Evolutionary conservation across 2,888 invertebrate genomes (phyloP), one percentile per base, ranked within the genome.

Genomic region (Maniola hyperantus): DNA sequence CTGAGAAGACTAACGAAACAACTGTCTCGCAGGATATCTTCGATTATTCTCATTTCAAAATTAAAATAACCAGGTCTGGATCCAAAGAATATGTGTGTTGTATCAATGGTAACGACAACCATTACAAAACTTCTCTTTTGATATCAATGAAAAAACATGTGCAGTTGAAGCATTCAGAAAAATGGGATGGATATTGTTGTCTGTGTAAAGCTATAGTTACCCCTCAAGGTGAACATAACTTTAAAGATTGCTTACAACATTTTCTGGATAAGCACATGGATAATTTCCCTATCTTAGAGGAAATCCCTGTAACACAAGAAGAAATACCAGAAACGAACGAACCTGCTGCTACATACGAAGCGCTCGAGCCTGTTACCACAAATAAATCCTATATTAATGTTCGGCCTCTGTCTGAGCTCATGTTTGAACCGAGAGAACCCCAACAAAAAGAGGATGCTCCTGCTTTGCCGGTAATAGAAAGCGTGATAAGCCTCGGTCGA

Each of bases 131-230:
- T 0, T 74, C 82, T 5, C 81, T 91, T 20, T 72, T 90, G 42
- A 92, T 92, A 75, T 91, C 91, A 2, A 82, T 92, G 73, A 92
- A 91, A 71, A 90, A 88, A 75, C 91, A 91, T 68, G 83, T 90
- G 1, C 89, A 91, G 74, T 67, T 76, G 0, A 89, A 88, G 71
- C 92, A 92, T 70, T 71, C 74, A 5, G 88, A 93, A 36, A 79
- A 77, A 26, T 94, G 94, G 94, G 91, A 92, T 69, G 94, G 94
- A 0, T 92, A 87, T 73, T 94, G 94, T 75, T 82, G 76, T 60
- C 72, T 89, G 11, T 94, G 94, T 72, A 87, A 91, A 75, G 85
- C 90, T 1, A 89, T 91, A 20, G 88, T 90, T 1, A 88, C 84
- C 20, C 76, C 86, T 8, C 88, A 88, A 80, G 91, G 90, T 15